These are phyloP conservation scores for Heliocidaris tuberculata DNA, from an alignment of 35 echinoderm and acorn worm genomes.

Conservation along the genomic window DNA sequence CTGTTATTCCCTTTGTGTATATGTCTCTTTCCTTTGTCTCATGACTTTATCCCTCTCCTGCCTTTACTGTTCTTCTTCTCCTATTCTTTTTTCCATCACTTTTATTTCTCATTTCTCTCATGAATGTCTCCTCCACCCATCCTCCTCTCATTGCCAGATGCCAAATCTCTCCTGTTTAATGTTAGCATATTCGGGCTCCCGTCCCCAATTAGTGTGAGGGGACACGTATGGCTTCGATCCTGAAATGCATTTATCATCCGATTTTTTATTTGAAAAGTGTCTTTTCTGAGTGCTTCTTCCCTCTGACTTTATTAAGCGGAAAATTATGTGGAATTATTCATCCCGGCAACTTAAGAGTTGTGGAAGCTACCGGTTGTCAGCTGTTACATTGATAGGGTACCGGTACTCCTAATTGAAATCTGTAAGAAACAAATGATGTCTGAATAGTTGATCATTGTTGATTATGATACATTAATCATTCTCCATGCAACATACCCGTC, in stretches of 20 bases:
- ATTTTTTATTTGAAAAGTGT: constrained; percentile 7
- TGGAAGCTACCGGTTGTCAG: background rate
- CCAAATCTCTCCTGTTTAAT: background rate
- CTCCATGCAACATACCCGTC: background rate
- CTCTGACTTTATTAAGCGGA: background rate
- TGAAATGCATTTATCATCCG: background rate
- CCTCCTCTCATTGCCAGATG: background rate
- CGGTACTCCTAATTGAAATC: background rate
- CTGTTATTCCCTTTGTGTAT: too few relatives aligned
- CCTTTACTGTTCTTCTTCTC: background rate
- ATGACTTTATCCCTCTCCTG: background rate
- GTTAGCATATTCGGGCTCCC: background rate
- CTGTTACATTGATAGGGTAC: background rate
- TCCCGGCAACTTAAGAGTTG: background rate
- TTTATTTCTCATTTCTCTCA: background rate
- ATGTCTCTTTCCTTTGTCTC: too few relatives aligned
- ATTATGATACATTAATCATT: background rate
- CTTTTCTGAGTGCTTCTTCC: background rate
- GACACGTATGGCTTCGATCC: background rate
- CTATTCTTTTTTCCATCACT: background rate
- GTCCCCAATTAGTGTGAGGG: background rate
- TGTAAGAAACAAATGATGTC: background rate
- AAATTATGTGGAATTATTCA: constrained; percentile 5
- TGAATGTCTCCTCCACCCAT: background rate
- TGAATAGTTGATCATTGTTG: background rate